Evolutionary conservation across 2,888 invertebrate genomes (phyloP), one percentile per base, ranked within the genome.

Genomic region (Thelaira solivaga): DNA sequence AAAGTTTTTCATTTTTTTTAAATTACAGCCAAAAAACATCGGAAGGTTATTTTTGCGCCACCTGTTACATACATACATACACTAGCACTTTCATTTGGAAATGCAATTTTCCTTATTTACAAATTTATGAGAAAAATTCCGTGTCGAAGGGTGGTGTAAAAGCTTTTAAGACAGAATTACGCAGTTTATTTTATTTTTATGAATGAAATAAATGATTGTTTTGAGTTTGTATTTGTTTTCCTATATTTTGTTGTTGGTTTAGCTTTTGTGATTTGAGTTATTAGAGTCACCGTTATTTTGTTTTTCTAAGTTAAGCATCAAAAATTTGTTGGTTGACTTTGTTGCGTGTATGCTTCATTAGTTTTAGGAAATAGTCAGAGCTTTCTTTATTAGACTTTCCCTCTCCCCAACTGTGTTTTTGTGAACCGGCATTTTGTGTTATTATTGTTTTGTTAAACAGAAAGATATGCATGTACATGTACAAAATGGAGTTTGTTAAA

Each of bases 401-500:
- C 24, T 36, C 18, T 55, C 43, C 2, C 4, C 53, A 45, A 18
- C 11, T 34, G 3, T 13, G 24, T 47, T 51, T 26, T 31, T 4
- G 39, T 43, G 65, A 61, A 69, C 77, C 80, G 80, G 80, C 76
- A 80, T 81, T 81, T 80, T 81, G 76, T 80, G 45, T 76, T 57
- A 13, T 20, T 22, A 20, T 18, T 7, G 4, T 47, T 8, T 26
- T 20, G 20, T 13, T 20, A 47, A 24, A n/a, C n/a, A n/a, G 24
- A 49, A 65, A 76, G n/a, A n/a, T n/a, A n/a, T n/a, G n/a, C n/a
- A 22, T 29, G 4, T 1, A 67, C 29, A 41, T 64, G 45, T 82
- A 84, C 81, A 85, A 85, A 84, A 85, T 85, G 85, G 85, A 84
- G 86, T 45, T 80, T 39, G 13, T 0, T 16, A 43, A 51, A 22